A percentile compares a stretch with the other conserved stretches of the same genome.
Evolutionary conservation across 2,113 vertebrate species (phyloP).

Genomic region (Eclectus roratus): DNA sequence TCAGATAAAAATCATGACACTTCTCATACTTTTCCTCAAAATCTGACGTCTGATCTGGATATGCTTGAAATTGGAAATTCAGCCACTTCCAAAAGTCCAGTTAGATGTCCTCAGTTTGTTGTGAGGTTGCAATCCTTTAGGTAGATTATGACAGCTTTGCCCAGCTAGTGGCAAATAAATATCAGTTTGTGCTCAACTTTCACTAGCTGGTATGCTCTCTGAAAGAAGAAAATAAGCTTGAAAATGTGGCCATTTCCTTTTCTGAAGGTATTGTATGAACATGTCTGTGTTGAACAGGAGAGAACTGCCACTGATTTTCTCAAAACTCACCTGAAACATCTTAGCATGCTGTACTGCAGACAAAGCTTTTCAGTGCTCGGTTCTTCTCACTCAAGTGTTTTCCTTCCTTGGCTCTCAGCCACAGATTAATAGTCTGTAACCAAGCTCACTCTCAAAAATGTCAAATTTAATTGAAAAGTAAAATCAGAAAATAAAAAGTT

Average conservation of each 20-base stretch:
- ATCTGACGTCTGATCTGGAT: not conserved
- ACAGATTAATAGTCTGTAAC: constrained; percentile 50
- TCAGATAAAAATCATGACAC: not conserved
- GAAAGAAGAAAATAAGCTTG: not conserved
- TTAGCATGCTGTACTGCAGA: constrained; percentile 5
- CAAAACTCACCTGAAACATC: not conserved
- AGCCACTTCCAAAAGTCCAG: not conserved
- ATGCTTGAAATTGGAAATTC: not conserved
- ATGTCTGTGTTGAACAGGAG: not conserved
- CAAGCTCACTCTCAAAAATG: constrained; percentile 45
- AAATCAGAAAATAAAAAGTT: constrained; percentile 58
- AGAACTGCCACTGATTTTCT: not conserved
- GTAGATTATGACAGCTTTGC: not conserved
- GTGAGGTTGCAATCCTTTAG: not conserved
- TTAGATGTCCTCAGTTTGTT: not conserved
- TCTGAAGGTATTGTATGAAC: not conserved
- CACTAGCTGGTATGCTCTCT: not conserved
- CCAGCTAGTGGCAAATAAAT: not conserved
- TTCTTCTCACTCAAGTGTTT: constrained; percentile 26
- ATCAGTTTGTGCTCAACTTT: not conserved
- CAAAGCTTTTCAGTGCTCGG: constrained; percentile 30
- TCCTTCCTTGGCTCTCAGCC: constrained; percentile 30
- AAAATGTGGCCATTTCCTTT: not conserved
- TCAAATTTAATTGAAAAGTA: constrained; percentile 63
- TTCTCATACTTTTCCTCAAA: not conserved